Base-by-base conservation (phyloP, 2,113 vertebrate genomes). In the Amazona guildingii region DNA sequence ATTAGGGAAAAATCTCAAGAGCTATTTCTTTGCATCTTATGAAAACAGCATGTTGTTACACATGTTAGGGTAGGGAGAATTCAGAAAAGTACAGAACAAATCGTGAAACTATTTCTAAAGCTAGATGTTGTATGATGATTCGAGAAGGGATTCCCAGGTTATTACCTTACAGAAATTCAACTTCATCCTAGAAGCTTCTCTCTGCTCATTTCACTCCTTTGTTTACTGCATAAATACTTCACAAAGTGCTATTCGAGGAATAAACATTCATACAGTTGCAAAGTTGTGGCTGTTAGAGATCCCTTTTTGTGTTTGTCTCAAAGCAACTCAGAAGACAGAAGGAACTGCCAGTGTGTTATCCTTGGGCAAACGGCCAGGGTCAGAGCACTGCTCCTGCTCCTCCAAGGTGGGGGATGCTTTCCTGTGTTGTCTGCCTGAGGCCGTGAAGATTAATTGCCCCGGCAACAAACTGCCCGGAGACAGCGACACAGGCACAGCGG, bases 11-110 rank as follows among this genome's bases (percentile, higher is more conserved):
- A 33, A 33, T 41, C 17, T 84, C 25, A 46, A 35, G 33, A 61
- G 44, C 7, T 59, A 13, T 39, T 52, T 69, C 33, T 66, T 76
- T 70, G 17, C n/a, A 23, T 62, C n/a, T 61, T 55, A 37, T 13
- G 27, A 80, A 86, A 88, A 39, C 4, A 25, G 35, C 11, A 1
- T 0, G 0, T n/a, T 67, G 4, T 28, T 51, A 16, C 6, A 20
- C 2, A 10, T 5, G 6, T 46, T 52, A 31, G 31, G 2, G 12
- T 15, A 41, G 33, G 35, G 74, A 61, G 5, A 68, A 81, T 62
- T 59, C 11, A 17, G 4, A 16, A 35, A 52, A 69, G 5, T 23
- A n/a, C 6, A 48, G 14, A 41, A 20, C 11, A n/a, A 2, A 24
- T n/a, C 8, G 33, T 1, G 2, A 44, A 75, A 17, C 29, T 28